A percentile compares a stretch with the other conserved stretches of the same genome.
Evolutionary conservation across 2,113 vertebrate genomes (phyloP).

Genomic region (Clarias macrocephalus): DNA sequence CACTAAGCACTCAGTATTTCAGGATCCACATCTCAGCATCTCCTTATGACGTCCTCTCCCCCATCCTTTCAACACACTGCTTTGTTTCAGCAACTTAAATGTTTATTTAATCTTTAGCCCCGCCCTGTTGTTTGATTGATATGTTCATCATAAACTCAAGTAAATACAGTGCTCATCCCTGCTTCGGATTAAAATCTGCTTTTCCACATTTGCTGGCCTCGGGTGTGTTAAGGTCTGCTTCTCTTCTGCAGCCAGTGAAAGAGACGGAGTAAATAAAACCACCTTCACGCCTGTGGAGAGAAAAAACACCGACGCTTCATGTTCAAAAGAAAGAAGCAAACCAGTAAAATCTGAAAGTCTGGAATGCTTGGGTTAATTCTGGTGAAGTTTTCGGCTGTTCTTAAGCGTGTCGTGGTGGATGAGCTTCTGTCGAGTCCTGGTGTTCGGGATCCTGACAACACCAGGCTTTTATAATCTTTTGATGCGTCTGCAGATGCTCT

Average conservation of each 20-base stretch:
- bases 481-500: neutral
- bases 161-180: neutral
- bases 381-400: neutral
- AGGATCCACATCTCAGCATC: too few species aligned
- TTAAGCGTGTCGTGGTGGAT: rapidly evolving
- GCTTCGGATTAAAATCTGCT: neutral
- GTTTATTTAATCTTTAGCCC: neutral
- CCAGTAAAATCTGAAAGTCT: neutral
- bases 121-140: neutral
- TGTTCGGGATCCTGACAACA: too few species aligned
- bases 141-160: neutral
- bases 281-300: neutral
- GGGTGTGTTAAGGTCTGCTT: neutral
- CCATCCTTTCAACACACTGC: too few species aligned
- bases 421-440: neutral
- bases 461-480: too few species aligned
- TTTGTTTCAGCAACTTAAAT: neutral
- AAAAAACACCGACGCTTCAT: neutral
- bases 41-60: too few species aligned
- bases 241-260: neutral
- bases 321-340: too few species aligned
- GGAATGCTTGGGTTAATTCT: neutral
- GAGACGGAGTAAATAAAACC: neutral
- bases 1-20: too few species aligned
- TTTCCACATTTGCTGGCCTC: neutral